Conservation (phyloP, 2,797 vertebrate species). For the Chrosomus eos region DNA sequence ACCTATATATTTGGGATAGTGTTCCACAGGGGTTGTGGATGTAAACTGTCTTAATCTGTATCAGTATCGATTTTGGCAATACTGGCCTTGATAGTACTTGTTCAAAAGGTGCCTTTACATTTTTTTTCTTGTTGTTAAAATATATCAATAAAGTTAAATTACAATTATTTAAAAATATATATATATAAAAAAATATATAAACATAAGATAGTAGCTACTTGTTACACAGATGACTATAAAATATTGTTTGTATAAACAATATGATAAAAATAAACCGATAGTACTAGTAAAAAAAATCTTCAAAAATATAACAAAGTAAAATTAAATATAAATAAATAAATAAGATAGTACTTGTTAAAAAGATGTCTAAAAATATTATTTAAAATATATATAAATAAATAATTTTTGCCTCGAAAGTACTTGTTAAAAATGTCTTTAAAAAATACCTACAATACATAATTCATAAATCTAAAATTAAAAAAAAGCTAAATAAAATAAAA, state of each 20-base stretch:
- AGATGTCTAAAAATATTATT: too few species aligned
- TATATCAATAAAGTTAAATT: background rate
- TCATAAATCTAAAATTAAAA: background rate
- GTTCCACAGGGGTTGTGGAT: background rate
- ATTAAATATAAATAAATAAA: background rate
- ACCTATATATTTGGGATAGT: background rate
- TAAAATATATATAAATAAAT: too few species aligned
- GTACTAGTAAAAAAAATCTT: background rate
- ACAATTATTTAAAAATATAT: background rate
- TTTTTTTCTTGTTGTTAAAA: background rate
- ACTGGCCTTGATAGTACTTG: background rate
- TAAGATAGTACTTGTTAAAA: too few species aligned
- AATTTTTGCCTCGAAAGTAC: too few species aligned
- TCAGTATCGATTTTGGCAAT: background rate
- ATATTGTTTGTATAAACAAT: background rate
- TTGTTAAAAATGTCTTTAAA: too few species aligned
- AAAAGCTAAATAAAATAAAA: background rate
- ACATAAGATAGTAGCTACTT: background rate
- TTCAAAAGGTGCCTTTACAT: conserved; percentile 10
- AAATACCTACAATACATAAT: too few species aligned
- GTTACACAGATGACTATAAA: background rate
- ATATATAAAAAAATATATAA: background rate
- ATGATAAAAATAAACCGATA: background rate
- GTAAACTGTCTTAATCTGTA: background rate
- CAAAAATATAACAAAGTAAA: background rate